Conservation (phyloP, 1,140 invertebrate genomes). For the Sarcophaga peregrina region DNA sequence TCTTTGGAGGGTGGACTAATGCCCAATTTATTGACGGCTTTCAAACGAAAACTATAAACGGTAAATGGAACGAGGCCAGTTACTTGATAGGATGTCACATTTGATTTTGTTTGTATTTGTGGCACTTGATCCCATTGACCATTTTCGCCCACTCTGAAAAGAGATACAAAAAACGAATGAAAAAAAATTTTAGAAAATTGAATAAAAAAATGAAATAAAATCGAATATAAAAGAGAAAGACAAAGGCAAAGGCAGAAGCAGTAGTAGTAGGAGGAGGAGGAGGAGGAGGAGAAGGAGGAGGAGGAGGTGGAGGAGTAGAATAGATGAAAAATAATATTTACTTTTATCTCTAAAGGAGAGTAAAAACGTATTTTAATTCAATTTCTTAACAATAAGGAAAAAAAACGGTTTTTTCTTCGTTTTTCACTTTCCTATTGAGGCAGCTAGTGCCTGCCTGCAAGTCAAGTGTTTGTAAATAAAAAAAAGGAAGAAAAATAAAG, state of each 20-base stretch:
- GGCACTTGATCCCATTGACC: slow-evolving; percentile 74
- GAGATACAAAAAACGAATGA: slow-evolving; percentile 34
- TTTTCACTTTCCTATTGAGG: not conserved
- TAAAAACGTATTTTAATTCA: slow-evolving; percentile 16
- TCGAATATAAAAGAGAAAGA: not conserved
- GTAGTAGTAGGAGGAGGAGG: too few species aligned
- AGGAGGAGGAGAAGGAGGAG: too few species aligned
- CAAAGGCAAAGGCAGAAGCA: not conserved
- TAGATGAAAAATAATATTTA: slow-evolving; percentile 35
- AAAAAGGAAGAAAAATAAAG: too few species aligned
- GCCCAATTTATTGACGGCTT: slow-evolving; percentile 79
- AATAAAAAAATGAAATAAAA: not conserved
- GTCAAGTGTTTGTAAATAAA: too few species aligned
- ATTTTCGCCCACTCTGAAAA: slow-evolving; percentile 74
- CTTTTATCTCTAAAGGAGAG: not conserved
- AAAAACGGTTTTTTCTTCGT: not conserved
- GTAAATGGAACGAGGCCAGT: slow-evolving; percentile 77
- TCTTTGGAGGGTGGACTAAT: slow-evolving; percentile 76
- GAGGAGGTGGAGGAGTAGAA: too few species aligned
- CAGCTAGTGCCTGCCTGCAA: not conserved
- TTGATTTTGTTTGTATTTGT: slow-evolving; percentile 74
- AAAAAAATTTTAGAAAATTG: slow-evolving; percentile 3
- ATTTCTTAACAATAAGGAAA: not conserved
- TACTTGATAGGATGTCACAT: slow-evolving; percentile 75
- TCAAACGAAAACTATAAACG: slow-evolving; percentile 80